These are phyloP conservation scores for Speoplatyrhinus poulsoni DNA, from an alignment of 2,113 vertebrate genomes.

Conservation along the genomic window DNA sequence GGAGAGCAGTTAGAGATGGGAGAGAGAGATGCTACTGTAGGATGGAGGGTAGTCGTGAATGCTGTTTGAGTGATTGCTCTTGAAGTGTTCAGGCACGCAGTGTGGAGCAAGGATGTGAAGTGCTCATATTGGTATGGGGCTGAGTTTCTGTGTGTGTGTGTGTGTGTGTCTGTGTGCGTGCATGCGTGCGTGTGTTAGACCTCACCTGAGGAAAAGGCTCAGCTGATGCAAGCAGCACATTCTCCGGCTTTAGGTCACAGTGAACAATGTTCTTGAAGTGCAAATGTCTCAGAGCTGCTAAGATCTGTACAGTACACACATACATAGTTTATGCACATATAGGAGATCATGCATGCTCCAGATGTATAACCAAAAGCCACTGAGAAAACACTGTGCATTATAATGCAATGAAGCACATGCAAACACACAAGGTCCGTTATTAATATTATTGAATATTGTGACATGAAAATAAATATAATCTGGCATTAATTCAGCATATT, in stretches of 20 bases:
- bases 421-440: too few species aligned
- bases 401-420: background rate
- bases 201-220: constrained; percentile 88
- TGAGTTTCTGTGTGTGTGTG: background rate
- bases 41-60: background rate
- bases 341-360: too few species aligned
- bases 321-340: background rate
- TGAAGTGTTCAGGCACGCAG: background rate
- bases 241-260: constrained; percentile 91
- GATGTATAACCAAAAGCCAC: background rate
- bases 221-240: constrained; percentile 87
- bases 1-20: background rate
- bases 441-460: too few species aligned
- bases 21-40: background rate
- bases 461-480: too few species aligned
- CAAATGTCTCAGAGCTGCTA: constrained; percentile 86
- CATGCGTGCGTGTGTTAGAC: background rate
- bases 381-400: background rate
- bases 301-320: constrained; percentile 73
- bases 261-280: constrained; percentile 95
- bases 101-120: background rate
- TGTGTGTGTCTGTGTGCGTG: background rate
- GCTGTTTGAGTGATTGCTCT: background rate
- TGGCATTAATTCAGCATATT: too few species aligned
- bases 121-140: background rate